These are phyloP conservation scores for Petrocephalus sullivani DNA, from an alignment of 2,797 vertebrate genomes.

Conservation along the genomic window DNA sequence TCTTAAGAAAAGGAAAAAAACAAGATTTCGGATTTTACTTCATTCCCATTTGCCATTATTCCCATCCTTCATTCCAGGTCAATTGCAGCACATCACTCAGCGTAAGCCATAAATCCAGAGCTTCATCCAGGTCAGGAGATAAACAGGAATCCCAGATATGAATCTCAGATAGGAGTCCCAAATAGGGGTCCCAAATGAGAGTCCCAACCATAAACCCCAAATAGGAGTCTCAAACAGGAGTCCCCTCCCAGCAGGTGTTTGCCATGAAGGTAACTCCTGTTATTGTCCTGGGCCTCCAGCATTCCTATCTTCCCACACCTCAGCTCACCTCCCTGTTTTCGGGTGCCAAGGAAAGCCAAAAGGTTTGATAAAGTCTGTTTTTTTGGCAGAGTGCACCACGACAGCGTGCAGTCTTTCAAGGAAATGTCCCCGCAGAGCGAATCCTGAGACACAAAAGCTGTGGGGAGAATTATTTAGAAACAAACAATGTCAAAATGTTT, in stretches of 20 bases:
- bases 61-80: neutral
- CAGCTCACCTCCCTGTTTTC: neutral
- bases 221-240: neutral
- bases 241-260: neutral
- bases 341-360: neutral
- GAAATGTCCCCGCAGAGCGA: neutral
- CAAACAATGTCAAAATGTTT: neutral
- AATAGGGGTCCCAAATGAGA: neutral
- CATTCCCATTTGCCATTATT: neutral
- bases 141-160: neutral
- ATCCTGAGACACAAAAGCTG: neutral
- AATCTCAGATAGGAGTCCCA: neutral
- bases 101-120: neutral
- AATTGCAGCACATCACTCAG: neutral
- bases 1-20: neutral
- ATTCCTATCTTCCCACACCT: neutral
- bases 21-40: neutral
- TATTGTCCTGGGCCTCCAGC: neutral
- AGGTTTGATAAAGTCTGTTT: neutral
- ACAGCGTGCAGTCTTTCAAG: neutral
- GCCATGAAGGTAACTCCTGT: neutral
- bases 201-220: neutral
- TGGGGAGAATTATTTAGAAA: neutral
- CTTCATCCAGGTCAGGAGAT: neutral
- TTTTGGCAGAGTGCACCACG: neutral